phyloP scores from a whole-genome alignment of 2,797 vertebrate species.

The Zenarchopterus dispar region DNA sequence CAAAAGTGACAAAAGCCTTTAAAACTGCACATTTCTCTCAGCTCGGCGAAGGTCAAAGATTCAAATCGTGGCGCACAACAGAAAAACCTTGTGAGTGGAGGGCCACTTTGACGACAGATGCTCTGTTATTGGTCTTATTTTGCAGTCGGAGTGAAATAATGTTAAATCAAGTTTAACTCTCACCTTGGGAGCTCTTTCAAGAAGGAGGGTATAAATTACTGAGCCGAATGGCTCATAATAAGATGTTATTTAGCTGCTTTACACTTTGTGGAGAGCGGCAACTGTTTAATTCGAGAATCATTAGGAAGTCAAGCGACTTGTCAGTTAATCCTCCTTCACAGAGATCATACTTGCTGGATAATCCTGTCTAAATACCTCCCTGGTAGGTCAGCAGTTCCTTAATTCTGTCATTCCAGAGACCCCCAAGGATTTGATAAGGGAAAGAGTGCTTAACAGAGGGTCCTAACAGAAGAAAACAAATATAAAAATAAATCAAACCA shows the following conservation, averaged over 20 bases:
- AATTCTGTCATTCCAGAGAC: conserved; percentile 20
- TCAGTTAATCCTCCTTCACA: conserved; percentile 51
- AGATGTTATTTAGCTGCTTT: conserved; percentile 26
- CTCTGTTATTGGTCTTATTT: conserved; percentile 16
- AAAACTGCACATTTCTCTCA: background rate
- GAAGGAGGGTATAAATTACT: conserved; percentile 2
- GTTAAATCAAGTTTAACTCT: conserved; percentile 25
- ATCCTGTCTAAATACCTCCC: conserved; percentile 46
- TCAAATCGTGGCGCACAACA: background rate
- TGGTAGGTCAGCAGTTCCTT: conserved; percentile 31
- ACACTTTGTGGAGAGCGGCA: conserved; percentile 14
- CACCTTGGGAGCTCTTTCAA: conserved; percentile 44
- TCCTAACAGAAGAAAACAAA: background rate
- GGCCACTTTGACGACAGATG: conserved; percentile 5
- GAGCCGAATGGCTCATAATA: conserved; percentile 25
- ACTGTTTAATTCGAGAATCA: conserved; percentile 51
- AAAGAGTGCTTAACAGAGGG: background rate
- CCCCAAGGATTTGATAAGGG: conserved; percentile 9
- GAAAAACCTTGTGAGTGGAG: background rate
- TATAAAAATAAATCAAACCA: background rate
- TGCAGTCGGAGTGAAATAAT: conserved; percentile 7
- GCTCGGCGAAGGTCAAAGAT: conserved; percentile 4
- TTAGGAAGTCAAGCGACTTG: conserved; percentile 41
- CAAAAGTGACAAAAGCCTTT: background rate
- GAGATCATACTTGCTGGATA: conserved; percentile 43